phyloP scores from a whole-genome alignment of 2,888 invertebrate genomes.

The Neelides folsomi region DNA sequence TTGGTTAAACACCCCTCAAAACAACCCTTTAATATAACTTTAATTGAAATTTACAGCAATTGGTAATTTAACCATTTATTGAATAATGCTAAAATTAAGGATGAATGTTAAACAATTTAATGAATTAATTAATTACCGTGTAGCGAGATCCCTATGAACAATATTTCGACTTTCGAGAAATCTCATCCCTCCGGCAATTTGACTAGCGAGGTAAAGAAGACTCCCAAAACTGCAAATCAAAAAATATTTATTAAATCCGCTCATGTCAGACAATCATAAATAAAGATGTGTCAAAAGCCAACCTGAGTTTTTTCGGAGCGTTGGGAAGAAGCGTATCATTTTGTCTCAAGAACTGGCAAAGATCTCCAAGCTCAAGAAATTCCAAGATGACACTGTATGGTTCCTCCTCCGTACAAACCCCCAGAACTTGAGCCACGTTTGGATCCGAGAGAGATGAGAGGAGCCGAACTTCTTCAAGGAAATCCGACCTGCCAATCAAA shows the following conservation, averaged over 20 bases:
- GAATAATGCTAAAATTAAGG: no score
- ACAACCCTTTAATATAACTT: neutral
- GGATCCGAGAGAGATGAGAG: conserved; percentile 71
- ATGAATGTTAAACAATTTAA: no score
- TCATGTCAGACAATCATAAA: neutral
- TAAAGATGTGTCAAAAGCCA: neutral
- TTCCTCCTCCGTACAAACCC: conserved; percentile 63
- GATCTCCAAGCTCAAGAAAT: conserved; percentile 72
- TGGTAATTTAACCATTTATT: no score
- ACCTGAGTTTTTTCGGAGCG: conserved; percentile 29
- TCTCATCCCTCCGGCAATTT: conserved; percentile 79
- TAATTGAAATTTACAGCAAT: no score
- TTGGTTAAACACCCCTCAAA: neutral
- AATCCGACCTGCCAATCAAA: conserved; percentile 52
- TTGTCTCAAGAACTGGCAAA: conserved; percentile 52
- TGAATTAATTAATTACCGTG: conserved; percentile 48
- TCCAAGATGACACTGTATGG: conserved; percentile 80
- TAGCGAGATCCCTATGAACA: conserved; percentile 77
- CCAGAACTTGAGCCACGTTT: conserved; percentile 68
- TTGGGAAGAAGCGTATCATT: conserved; percentile 36
- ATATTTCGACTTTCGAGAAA: conserved; percentile 77
- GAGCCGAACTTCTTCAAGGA: conserved; percentile 72
- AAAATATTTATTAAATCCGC: neutral
- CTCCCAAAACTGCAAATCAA: conserved; percentile 37
- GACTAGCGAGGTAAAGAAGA: conserved; percentile 65